Percentiles rank a stretch among this genome's conserved stretches.
These are phyloP conservation scores for Carcina quercana DNA, from an alignment of 2,888 invertebrate genomes.

Conservation along the genomic window DNA sequence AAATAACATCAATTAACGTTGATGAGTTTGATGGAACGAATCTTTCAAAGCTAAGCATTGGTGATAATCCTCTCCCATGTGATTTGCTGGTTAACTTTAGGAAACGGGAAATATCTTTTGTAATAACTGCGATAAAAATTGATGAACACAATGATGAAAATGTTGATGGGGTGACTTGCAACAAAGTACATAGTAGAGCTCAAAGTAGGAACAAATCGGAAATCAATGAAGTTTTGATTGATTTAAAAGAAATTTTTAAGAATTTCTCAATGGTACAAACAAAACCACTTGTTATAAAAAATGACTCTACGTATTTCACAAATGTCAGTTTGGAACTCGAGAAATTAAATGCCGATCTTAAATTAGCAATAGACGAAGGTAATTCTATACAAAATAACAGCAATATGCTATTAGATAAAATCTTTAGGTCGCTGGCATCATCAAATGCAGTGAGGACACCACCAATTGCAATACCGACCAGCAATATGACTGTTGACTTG, in stretches of 20 bases:
- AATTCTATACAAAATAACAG: constrained; percentile 14
- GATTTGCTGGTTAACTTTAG: constrained; percentile 31
- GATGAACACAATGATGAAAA: constrained; percentile 29
- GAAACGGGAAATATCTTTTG: constrained; percentile 18
- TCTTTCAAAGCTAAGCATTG: constrained; percentile 41
- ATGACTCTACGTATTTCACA: too few species aligned
- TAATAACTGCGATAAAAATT: constrained; percentile 29
- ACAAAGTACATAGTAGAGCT: constrained; percentile 11
- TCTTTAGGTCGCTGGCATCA: constrained; percentile 16
- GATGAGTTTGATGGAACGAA: constrained; percentile 33
- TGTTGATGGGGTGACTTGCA: constrained; percentile 30
- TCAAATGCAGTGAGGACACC: constrained; percentile 6
- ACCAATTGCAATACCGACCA: constrained; percentile 12
- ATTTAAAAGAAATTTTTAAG: constrained; percentile 27
- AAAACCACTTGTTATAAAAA: too few species aligned
- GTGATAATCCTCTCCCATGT: constrained; percentile 50
- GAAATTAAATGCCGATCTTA: constrained; percentile 6
- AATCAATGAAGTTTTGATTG: constrained; percentile 16
- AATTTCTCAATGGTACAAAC: too few species aligned
- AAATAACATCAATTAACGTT: constrained; percentile 29
- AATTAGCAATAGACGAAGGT: constrained; percentile 3
- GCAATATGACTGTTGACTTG: constrained; percentile 17
- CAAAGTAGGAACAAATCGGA: not conserved
- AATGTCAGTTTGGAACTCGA: too few species aligned
- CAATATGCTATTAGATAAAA: constrained; percentile 20